These are phyloP conservation scores for Helicoverpa zea DNA, from an alignment of 1,140 invertebrate species.

Conservation along the genomic window DNA sequence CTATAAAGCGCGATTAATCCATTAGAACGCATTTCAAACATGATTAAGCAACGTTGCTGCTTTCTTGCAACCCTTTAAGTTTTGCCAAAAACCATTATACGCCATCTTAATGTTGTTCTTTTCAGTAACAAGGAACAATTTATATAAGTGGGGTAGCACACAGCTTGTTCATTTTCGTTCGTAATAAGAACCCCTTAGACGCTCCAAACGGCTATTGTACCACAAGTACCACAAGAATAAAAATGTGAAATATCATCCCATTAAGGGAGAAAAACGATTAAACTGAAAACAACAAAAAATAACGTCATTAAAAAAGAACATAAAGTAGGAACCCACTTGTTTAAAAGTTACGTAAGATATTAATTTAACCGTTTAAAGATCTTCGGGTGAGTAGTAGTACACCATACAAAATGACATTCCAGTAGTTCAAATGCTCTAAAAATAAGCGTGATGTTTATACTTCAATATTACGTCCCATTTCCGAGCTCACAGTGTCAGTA, in stretches of 20 bases:
- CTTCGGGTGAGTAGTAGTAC: constrained; percentile 57
- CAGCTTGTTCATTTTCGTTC: constrained; percentile 63
- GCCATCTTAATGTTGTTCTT: constrained; percentile 68
- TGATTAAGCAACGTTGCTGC: constrained; percentile 73
- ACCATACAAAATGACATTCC: constrained; percentile 71
- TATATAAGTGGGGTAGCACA: constrained; percentile 71
- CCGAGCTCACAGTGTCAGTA: constrained; percentile 64
- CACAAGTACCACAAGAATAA: constrained; percentile 52
- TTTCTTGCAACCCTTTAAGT: constrained; percentile 65
- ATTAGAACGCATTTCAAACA: constrained; percentile 61
- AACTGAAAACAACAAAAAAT: constrained; percentile 55
- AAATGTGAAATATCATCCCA: constrained; percentile 70
- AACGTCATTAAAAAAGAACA: background rate
- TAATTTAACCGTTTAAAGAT: constrained; percentile 54
- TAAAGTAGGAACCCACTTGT: background rate
- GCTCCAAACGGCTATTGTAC: constrained; percentile 62
- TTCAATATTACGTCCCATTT: constrained; percentile 75
- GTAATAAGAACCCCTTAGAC: constrained; percentile 66
- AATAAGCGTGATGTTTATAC: constrained; percentile 84
- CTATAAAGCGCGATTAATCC: constrained; percentile 57
- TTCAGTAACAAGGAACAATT: constrained; percentile 74
- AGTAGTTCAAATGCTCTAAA: constrained; percentile 74
- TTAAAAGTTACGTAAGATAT: constrained; percentile 22
- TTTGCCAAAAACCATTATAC: constrained; percentile 56
- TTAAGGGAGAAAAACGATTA: constrained; percentile 68